phyloP scores from a whole-genome alignment of 2,888 invertebrate genomes.

The Achlya flavicornis region DNA sequence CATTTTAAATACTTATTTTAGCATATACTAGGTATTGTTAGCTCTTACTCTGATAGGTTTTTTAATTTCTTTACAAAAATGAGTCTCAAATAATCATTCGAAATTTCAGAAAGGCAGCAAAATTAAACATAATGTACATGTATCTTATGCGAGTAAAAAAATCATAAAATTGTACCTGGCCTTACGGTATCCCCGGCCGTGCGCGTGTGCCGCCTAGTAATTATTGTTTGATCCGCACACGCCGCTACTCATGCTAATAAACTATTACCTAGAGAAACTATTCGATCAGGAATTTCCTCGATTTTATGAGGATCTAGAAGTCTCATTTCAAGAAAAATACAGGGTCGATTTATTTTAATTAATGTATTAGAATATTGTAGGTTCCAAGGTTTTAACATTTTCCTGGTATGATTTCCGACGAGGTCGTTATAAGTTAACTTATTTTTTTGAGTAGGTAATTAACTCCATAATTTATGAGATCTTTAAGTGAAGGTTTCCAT shows the following conservation, averaged over 20 bases:
- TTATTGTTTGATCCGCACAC: slow-evolving; percentile 3
- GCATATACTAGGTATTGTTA: too few species aligned
- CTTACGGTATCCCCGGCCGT: slow-evolving; percentile 33
- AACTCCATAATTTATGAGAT: too few species aligned
- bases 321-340: background rate
- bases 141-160: slow-evolving; percentile 11
- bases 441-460: too few species aligned
- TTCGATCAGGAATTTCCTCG: background rate
- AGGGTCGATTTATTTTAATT: slow-evolving; percentile 17
- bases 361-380: background rate
- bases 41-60: too few species aligned
- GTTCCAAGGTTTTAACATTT: background rate
- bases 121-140: background rate
- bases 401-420: background rate
- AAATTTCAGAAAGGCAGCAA: background rate
- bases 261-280: background rate
- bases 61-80: too few species aligned
- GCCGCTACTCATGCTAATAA: slow-evolving; percentile 7
- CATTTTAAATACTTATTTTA: too few species aligned
- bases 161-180: slow-evolving; percentile 30
- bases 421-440: too few species aligned
- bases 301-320: background rate
- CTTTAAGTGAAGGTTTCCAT: too few species aligned
- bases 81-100: too few species aligned
- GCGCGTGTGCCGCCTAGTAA: slow-evolving; percentile 24